These are phyloP conservation scores for Nebria ingens DNA, from an alignment of 1,140 invertebrate genomes.

Conservation along the genomic window DNA sequence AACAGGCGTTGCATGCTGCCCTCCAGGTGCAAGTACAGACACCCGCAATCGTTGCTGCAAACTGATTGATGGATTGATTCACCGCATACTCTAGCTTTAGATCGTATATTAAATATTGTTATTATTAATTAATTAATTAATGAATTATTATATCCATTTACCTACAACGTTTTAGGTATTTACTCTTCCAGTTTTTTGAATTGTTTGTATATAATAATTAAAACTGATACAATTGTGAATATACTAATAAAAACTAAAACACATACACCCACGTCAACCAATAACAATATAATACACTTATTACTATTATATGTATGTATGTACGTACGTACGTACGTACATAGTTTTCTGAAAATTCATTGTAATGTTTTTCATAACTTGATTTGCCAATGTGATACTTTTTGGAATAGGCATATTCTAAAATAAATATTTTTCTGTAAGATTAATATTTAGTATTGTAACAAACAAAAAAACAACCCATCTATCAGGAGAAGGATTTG, in stretches of 20 bases:
- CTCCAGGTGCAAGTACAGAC: constrained; percentile 35
- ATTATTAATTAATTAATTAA: too few relatives aligned
- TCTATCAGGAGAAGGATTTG: too few relatives aligned
- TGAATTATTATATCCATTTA: not conserved
- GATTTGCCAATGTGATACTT: constrained; percentile 8
- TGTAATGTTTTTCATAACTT: constrained; percentile 3
- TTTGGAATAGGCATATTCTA: constrained; percentile 6
- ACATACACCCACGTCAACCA: too few relatives aligned
- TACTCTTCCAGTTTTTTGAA: not conserved
- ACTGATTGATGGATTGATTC: too few relatives aligned
- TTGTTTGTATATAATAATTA: not conserved
- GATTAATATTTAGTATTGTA: not conserved
- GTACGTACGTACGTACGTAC: too few relatives aligned
- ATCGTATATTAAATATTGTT: not conserved
- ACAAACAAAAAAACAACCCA: not conserved
- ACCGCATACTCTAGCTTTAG: not conserved
- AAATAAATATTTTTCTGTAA: constrained; percentile 9
- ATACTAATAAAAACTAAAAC: too few relatives aligned
- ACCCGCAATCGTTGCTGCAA: constrained; percentile 10
- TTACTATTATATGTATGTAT: too few relatives aligned
- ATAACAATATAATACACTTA: too few relatives aligned
- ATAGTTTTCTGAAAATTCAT: too few relatives aligned
- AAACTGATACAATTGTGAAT: not conserved
- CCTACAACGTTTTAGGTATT: not conserved
- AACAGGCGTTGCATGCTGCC: constrained; percentile 67